phyloP scores from a whole-genome alignment of 2,888 invertebrate genomes.

The Drosophila sordidapex region DNA sequence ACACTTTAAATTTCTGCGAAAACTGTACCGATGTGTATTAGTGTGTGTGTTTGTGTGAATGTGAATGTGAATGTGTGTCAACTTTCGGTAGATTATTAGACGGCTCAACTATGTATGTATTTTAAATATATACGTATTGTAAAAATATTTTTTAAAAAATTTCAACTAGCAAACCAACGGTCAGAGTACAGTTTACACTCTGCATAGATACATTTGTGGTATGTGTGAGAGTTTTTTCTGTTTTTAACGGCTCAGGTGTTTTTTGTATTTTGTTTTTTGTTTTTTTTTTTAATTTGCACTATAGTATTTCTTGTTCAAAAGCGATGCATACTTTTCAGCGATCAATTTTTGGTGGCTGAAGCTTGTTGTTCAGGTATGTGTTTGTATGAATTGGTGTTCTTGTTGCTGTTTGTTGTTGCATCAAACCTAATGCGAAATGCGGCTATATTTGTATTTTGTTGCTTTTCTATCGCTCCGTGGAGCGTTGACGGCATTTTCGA shows the following conservation, averaged over 20 bases:
- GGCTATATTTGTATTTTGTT: slow-evolving; percentile 23
- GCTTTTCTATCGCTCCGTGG: slow-evolving; percentile 23
- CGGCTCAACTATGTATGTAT: slow-evolving; percentile 64
- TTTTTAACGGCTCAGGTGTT: slow-evolving; percentile 49
- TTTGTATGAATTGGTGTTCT: slow-evolving; percentile 36
- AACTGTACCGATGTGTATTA: slow-evolving; percentile 49
- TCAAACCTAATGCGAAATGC: slow-evolving; percentile 49
- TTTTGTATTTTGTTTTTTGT: slow-evolving; percentile 53
- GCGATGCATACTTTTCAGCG: slow-evolving; percentile 44
- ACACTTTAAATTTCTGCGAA: slow-evolving; percentile 44
- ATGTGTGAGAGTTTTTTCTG: slow-evolving; percentile 29
- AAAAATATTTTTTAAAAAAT: slow-evolving; percentile 73
- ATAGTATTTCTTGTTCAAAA: slow-evolving; percentile 51
- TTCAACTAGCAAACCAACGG: slow-evolving; percentile 76
- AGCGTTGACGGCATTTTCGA: slow-evolving; percentile 47
- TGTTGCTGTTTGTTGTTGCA: slow-evolving; percentile 25
- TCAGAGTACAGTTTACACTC: slow-evolving; percentile 80
- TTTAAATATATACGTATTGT: slow-evolving; percentile 54
- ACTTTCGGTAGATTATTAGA: slow-evolving; percentile 75
- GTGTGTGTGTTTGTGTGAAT: slow-evolving; percentile 34
- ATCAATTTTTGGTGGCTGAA: slow-evolving; percentile 19
- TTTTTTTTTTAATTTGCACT: slow-evolving; percentile 70
- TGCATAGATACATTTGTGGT: slow-evolving; percentile 34
- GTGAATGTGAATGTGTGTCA: slow-evolving; percentile 61
- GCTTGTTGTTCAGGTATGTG: slow-evolving; percentile 31